Evolutionary conservation across 2,797 vertebrate genomes (phyloP).

Genomic region (Eulemur mongoz): DNA sequence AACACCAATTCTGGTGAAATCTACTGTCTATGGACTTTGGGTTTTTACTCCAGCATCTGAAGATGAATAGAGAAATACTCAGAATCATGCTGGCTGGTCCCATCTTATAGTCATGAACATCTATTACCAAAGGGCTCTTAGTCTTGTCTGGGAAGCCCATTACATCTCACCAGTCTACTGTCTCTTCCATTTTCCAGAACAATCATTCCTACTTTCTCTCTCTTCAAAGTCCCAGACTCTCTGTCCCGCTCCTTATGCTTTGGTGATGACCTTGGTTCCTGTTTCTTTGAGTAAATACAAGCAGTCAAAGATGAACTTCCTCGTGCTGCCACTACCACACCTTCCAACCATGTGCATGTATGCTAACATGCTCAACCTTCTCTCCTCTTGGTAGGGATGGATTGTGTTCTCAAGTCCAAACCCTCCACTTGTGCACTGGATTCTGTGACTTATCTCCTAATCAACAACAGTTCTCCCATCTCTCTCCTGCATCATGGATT

Average conservation of each 20-base stretch:
- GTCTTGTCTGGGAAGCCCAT: background rate
- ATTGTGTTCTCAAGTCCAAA: background rate
- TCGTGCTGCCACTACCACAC: background rate
- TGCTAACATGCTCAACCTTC: too few relatives aligned
- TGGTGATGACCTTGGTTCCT: background rate
- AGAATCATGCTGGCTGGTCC: too few relatives aligned
- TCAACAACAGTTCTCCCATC: background rate
- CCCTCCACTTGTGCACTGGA: background rate
- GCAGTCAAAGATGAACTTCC: background rate
- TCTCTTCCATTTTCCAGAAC: background rate
- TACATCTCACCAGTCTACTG: background rate
- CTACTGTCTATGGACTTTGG: too few relatives aligned
- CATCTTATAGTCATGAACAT: too few relatives aligned
- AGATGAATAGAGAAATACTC: too few relatives aligned
- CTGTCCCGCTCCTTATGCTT: too few relatives aligned
- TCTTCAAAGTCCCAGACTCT: background rate
- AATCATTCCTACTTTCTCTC: background rate
- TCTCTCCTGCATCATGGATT: background rate
- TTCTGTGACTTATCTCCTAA: background rate
- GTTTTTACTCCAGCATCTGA: too few relatives aligned
- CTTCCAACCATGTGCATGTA: background rate
- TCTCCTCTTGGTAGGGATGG: background rate
- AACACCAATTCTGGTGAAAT: too few relatives aligned
- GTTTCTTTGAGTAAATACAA: background rate
- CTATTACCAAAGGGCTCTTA: background rate